Conservation (phyloP, 2,797 vertebrate species). For the Lagodon rhomboides region DNA sequence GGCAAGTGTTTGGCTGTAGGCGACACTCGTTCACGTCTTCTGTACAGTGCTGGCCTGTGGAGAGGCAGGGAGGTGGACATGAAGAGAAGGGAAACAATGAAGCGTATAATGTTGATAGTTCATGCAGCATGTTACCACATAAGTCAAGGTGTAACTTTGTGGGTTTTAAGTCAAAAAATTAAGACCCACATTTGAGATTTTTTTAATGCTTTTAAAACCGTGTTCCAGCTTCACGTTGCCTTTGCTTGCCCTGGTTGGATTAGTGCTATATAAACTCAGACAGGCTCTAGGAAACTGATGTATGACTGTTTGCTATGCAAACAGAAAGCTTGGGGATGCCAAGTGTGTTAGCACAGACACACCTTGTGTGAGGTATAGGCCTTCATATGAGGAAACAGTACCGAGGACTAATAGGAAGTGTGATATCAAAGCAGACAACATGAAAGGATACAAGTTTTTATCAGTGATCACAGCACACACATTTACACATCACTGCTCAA, state of each 20-base stretch:
- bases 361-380: neutral
- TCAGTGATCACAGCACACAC: constrained; percentile 3
- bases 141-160: neutral
- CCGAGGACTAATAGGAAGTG: neutral
- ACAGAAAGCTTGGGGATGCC: constrained; percentile 8
- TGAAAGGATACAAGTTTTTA: neutral
- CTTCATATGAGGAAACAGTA: constrained; percentile 9
- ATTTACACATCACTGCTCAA: constrained; percentile 9
- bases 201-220: neutral
- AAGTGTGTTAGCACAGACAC: constrained; percentile 46
- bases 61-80: neutral
- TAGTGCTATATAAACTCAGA: constrained; percentile 39
- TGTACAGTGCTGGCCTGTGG: constrained; percentile 87
- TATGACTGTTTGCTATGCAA: constrained; percentile 54
- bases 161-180: neutral
- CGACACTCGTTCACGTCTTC: constrained; percentile 90
- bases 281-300: constrained; percentile 27
- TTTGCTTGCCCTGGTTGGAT: constrained; percentile 4
- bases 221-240: neutral
- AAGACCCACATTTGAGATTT: neutral
- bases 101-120: neutral
- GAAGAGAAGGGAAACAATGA: neutral
- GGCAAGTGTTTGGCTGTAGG: constrained; percentile 89
- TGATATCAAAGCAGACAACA: constrained; percentile 2
- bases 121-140: neutral